Conservation (phyloP, 2,888 invertebrate genomes). For the Acleris holmiana region DNA sequence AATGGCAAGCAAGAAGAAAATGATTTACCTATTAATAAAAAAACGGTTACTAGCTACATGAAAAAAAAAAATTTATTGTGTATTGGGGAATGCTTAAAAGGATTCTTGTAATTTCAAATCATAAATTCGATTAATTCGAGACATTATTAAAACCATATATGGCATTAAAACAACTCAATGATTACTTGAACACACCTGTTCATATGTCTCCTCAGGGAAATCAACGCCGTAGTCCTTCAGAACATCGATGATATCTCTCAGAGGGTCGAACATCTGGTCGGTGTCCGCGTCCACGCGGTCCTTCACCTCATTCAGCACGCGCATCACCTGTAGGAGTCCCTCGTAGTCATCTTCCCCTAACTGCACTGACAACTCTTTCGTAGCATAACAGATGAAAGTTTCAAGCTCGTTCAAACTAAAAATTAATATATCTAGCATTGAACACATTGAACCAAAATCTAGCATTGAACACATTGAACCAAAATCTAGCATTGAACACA, state of each 20-base stretch:
- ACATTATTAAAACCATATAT: too few species aligned
- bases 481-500: too few species aligned
- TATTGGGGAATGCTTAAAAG: too few species aligned
- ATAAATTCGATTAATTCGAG: too few species aligned
- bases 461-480: too few species aligned
- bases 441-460: too few species aligned
- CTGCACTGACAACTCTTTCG: conserved; percentile 88
- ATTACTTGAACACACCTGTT: conserved; percentile 81
- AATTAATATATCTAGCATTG: conserved; percentile 40
- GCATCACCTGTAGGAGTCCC: conserved; percentile 92
- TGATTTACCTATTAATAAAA: conserved; percentile 4
- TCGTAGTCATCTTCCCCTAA: conserved; percentile 94
- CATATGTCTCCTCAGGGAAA: conserved; percentile 90
- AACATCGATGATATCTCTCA: conserved; percentile 93
- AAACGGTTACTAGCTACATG: neutral
- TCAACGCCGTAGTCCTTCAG: conserved; percentile 94
- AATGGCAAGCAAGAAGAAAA: conserved; percentile 43
- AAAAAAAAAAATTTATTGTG: too few species aligned
- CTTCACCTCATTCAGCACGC: conserved; percentile 92
- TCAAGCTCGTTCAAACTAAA: conserved; percentile 89
- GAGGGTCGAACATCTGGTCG: conserved; percentile 95
- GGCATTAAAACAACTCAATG: neutral
- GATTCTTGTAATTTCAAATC: too few species aligned
- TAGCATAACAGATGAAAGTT: conserved; percentile 90
- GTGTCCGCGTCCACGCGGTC: conserved; percentile 87